These are phyloP conservation scores for Ennomos quercinarius DNA, from an alignment of 2,888 invertebrate genomes.

Conservation along the genomic window DNA sequence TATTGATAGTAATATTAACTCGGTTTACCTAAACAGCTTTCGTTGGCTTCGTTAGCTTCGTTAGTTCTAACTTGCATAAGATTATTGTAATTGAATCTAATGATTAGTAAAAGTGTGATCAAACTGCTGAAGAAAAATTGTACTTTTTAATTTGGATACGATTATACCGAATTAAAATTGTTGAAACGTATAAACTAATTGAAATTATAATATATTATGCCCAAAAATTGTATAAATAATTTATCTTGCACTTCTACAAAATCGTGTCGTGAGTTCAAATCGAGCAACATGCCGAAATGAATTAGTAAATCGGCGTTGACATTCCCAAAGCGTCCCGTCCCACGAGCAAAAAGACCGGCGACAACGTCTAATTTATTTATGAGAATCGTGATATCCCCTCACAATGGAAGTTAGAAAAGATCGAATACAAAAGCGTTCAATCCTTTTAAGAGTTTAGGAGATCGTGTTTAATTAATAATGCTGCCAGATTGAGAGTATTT, in stretches of 20 bases:
- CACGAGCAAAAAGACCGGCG: constrained; percentile 69
- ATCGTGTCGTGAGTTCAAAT: constrained; percentile 56
- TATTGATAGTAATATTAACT: neutral
- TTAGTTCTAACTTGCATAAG: no score
- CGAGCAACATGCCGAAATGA: constrained; percentile 68
- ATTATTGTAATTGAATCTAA: no score
- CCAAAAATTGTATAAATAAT: no score
- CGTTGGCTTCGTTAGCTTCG: no score
- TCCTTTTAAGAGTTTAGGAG: constrained; percentile 50
- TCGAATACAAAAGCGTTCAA: constrained; percentile 56
- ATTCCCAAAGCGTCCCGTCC: constrained; percentile 68
- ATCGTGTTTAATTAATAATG: constrained; percentile 49
- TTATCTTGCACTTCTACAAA: neutral
- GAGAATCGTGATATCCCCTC: constrained; percentile 65
- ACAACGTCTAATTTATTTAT: constrained; percentile 79
- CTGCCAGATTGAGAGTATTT: neutral
- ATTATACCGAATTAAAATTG: no score
- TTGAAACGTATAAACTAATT: no score
- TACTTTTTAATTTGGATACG: no score
- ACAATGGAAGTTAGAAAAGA: constrained; percentile 65
- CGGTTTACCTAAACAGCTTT: no score
- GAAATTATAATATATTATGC: no score
- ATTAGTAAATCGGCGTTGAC: constrained; percentile 80
- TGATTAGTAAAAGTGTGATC: no score
- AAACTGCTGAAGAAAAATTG: no score